Evolutionary conservation across 2,113 vertebrate species (phyloP), one percentile per base, ranked within the genome.

Genomic region (Oreochromis spilurus): DNA sequence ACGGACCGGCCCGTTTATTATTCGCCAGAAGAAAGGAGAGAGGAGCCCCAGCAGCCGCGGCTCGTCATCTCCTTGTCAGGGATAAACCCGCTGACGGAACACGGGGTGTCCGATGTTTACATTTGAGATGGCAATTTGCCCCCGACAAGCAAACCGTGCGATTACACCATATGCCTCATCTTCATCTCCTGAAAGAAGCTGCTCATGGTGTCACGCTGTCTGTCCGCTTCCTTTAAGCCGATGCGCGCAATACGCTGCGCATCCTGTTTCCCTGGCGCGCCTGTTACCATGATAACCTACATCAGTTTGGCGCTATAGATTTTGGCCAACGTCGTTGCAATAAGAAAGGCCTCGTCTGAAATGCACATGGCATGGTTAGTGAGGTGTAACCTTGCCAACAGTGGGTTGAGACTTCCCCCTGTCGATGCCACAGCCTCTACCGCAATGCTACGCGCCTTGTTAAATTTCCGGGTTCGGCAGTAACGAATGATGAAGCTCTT

Each of bases 381-480:
- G 86, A 75, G 85, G 79, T 86, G 84, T 77, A 79, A 86, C 65
- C 85, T 55, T 13, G 34, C 55, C 70, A 57, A 10, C 80, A 24
- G 85, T 89, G 88, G 91, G 88, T 29, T 93, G 87, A 87, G 83
- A 82, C 83, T 82, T 38, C 40, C 75, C 21, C 45, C 19, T 53
- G 11, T 26, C 65, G 9, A 80, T 67, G 50, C 58, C 53, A 12
- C 24, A 26, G 52, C 24, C 58, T 45, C 78, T 91, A 92, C 92
- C 92, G 94, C 95, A 96, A 89, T 94, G 94, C 90, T 87, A 57
- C 81, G 88, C 88, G 92, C 84, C 43, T 88, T 70, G 83, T 65
- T 65, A 83, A 65, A 93, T 95, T 91, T 95, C 94, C 93, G 95
- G 93, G 90, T 93, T 83, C 21, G 87, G 82, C 79, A 79, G 48